Base-by-base conservation (phyloP, 1,140 invertebrate genomes). In the Octopus sinensis region DNA sequence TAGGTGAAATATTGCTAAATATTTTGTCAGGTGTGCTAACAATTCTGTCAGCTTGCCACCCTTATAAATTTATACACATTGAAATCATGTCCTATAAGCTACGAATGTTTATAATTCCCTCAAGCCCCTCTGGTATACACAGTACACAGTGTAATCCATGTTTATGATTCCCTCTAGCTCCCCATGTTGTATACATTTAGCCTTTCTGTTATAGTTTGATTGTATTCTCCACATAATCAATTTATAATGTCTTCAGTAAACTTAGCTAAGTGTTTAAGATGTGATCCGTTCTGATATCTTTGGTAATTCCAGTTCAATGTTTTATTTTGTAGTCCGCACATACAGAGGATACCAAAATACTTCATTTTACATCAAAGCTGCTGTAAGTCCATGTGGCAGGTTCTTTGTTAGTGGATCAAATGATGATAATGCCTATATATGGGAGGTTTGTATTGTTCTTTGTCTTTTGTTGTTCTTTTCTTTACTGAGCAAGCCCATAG, bases 391-490 rank as follows among this genome's bases (percentile, higher is more conserved):
- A 1, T 95, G 96, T 91, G 94, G 94, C 2, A 91, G 92, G 76
- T 96, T 95, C 89, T 90, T 97, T 13, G 90, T 95, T 0, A 96
- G 95, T 90, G 96, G 96, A 4, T 96, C 95, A 82, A 95, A 94
- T 87, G 95, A 96, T 89, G 93, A 94, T 84, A 92, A 93, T 84
- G 96, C 95, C 0, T 96, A 96, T 85, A 94, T 97, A 82, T 97
- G 96, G 95, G 93, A 94, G 51, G 88, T 89, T 82, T 75, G 83
- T 79, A 79, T 71, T n/a, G 30, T 73, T 73, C 30, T 73, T 73
- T 73, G 68, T 73, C 13, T 73, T n/a, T 75, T 52, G n/a, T 51
- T 81, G 30, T 54, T 73, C 43, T 30, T n/a, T 30, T 51, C n/a
- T 68, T 23, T 52, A 79, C 7, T 81, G 23, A 56, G 10, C 17